Evolutionary conservation across 2,113 vertebrate species (phyloP), one percentile per base, ranked within the genome.

Genomic region (Strigops habroptila): DNA sequence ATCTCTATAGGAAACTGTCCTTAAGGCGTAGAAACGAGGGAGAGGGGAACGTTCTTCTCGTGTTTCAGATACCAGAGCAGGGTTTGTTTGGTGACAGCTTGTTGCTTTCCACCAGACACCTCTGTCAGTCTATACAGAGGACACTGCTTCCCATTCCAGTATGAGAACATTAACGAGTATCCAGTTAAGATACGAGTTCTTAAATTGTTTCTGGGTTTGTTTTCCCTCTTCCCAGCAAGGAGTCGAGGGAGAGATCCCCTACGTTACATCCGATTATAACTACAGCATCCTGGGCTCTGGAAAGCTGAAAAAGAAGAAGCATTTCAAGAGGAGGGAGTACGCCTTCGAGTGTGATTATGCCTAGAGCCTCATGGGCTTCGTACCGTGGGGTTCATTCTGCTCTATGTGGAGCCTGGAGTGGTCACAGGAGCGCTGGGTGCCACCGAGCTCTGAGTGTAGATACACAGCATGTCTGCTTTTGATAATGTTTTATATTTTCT

Each of bases 231-330:
- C 97, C 22, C 97, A 99, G 99, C 76, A 88, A 13, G 98, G 98
- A 65, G 85, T 96, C 5, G 98, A 98, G 31, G 98, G 98, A 9
- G 99, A 98, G 21, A 96, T 97, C n/a, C 99, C 99, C 0, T 99
- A 99, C 0, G 76, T 99, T 77, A 99, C 99, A 0, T 97, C 98
- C 0, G 98, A 99, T 83, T 99, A 99, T 92, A 99, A 98, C 68
- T 98, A 98, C 74, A 97, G 98, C 69, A 96, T 99, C 67, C 64
- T 97, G 22, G 98, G 99, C 9, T 98, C 99, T 24, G 99, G 98
- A 75, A 99, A 98, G 85, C 92, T 99, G 59, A 98, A 98, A 64
- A 89, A 98, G 39, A 98, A 97, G 91, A 98, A 98, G 84, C 95
- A 94, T 62, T 82, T 98, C 62, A 91, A 55, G 78, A 97, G 97